phyloP scores from a whole-genome alignment of 2,113 vertebrate genomes.

The Cyanocitta stelleri region DNA sequence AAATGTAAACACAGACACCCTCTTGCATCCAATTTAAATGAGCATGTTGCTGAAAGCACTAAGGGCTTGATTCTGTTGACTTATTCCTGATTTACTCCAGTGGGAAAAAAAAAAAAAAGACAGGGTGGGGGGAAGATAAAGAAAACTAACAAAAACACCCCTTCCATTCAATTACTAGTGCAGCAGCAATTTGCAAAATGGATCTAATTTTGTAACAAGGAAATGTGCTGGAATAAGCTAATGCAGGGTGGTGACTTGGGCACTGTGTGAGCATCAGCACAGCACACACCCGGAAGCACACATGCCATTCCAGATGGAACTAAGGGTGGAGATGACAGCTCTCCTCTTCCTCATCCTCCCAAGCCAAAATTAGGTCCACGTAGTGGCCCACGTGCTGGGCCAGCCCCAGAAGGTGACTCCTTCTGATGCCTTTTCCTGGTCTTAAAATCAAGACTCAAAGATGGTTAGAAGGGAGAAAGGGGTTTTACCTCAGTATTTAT shows the following conservation, averaged over 20 bases:
- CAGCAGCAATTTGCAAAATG: slow-evolving; percentile 23
- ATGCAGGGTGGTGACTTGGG: slow-evolving; percentile 1
- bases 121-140: neutral
- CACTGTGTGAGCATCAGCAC: neutral
- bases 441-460: too few relatives aligned
- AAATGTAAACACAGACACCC: slow-evolving; percentile 66
- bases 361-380: neutral
- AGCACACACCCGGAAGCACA: neutral
- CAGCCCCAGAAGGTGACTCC: neutral
- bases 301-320: neutral
- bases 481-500: too few relatives aligned
- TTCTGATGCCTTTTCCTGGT: neutral
- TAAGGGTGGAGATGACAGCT: neutral
- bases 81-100: slow-evolving; percentile 47
- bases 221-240: slow-evolving; percentile 25
- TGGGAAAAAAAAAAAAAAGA: neutral
- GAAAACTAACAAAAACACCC: neutral
- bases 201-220: neutral
- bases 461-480: too few relatives aligned
- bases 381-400: neutral
- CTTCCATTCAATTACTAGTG: neutral
- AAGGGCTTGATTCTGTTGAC: slow-evolving; percentile 48
- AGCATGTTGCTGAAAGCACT: slow-evolving; percentile 53
- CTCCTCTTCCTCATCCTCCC: neutral
- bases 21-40: slow-evolving; percentile 62